Base-by-base conservation (phyloP, 2,888 invertebrate genomes). In the Tetragonisca angustula region DNA sequence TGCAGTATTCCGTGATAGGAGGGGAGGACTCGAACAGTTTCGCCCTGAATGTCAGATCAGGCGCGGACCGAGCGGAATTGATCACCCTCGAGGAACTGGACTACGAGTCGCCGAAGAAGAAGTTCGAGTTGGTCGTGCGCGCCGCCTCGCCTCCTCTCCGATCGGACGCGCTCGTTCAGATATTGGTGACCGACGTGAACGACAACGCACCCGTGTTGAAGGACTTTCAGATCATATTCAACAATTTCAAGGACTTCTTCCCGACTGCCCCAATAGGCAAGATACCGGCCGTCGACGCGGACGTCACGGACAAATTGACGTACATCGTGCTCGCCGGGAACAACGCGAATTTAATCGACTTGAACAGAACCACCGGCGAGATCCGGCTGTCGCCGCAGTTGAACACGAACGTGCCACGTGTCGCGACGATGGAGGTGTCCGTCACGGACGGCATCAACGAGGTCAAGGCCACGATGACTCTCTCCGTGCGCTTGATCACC, bases 381-480 rank as follows among this genome's bases (percentile, higher is more conserved):
- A 96, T 99, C 91, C 97, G 97, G 2, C 95, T 99, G 0, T 98
- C 99, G 17, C 98, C 98, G 0, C 98, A 98, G 91, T 95, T 99
- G 32, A 99, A 99, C 93, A 99, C 99, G 0, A 99, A 99, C 94
- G 98, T 99, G 11, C 98, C 99, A 0, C 97, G 98, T 93, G 96
- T 98, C 61, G 99, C 99, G 4, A 97, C 97, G 0, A 98, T 99
- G 97, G 98, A 98, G 94, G 97, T 99, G 50, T 97, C 98, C 49
- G 99, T 99, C 0, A 96, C 97, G 84, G 99, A 99, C 95, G 99
- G 99, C 0, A 97, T 98, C 15, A 99, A 99, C 94, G 98, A 98
- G 94, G 97, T 98, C 0, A 98, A 98, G 94, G 98, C 99, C 0
- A 97, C 98, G 90, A 99, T 99, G 97, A 97, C 97, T 83, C 95